Evolutionary conservation across 2,888 invertebrate species (phyloP), one percentile per base, ranked within the genome.

Genomic region (Drosophila fungiperda): DNA sequence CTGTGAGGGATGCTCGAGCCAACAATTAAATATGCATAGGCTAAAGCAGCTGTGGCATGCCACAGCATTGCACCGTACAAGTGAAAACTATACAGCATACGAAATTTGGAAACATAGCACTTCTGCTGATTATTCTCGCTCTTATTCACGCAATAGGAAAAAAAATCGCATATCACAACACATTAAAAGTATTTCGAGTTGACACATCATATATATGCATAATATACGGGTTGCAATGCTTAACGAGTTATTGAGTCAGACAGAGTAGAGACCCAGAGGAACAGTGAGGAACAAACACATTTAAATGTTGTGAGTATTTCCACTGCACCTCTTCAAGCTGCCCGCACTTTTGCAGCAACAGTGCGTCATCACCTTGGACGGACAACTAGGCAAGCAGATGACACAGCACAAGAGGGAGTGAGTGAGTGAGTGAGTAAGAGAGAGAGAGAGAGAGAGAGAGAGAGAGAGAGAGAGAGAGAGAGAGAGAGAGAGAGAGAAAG

Each of bases 351-450:
- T 49, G 50, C 64, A 55, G 58, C 68, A 63, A 68, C 54, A 61
- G 80, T 75, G 77, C 77, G 77, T 78, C 77, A 77, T 79, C 77
- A 78, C 77, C 80, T 78, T 78, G 77, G 57, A 50, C 68, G 26
- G 68, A 52, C 66, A 65, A 15, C 66, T 65, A 66, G 68, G 68
- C 57, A 68, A 57, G 20, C 49, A 40, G 68, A 48, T 68, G 68
- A 32, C 61, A 61, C 61, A 49, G 49, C 49, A 72, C 50, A 45
- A 2, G 20, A 40, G 40, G 29, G 38, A 38, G 61, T 9, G n/a
- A 36, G 68, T 15, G 7, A 57, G 33, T 12, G 29, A 53, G 32
- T 36, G 38, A 20, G 29, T 38, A 45, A 50, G 3, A 7, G 23
- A 20, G 0, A 55, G 33, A 12, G 33, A 15, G 20, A 9, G 50